Evolutionary conservation across 2,888 invertebrate species (phyloP).

Genomic region (Caenorhabditis wallacei): DNA sequence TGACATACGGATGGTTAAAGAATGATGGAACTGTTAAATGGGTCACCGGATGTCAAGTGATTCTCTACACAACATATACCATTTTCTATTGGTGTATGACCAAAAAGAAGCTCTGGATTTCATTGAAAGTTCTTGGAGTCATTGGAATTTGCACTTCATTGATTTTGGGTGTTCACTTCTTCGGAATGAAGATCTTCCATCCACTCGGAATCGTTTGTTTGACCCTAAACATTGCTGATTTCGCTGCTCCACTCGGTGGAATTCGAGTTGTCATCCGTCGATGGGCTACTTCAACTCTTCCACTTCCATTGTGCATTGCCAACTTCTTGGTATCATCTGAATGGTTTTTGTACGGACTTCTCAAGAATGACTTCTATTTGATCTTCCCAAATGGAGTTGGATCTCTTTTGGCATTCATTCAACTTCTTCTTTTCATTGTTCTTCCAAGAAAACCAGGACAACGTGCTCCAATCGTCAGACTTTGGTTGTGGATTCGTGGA

Average conservation of each 20-base stretch:
- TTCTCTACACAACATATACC: conserved; percentile 80
- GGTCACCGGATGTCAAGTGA: conserved; percentile 81
- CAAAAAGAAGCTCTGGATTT: conserved; percentile 82
- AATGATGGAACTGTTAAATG: conserved; percentile 80
- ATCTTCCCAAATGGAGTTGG: conserved; percentile 91
- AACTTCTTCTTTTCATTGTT: conserved; percentile 89
- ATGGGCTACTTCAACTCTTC: conserved; percentile 91
- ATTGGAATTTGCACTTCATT: conserved; percentile 74
- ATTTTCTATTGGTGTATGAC: conserved; percentile 83
- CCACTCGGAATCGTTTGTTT: conserved; percentile 87
- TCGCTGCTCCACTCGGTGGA: conserved; percentile 91
- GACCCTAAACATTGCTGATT: conserved; percentile 89
- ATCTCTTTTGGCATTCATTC: conserved; percentile 88
- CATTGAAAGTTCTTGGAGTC: conserved; percentile 78
- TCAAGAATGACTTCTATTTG: conserved; percentile 89
- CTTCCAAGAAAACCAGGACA: conserved; percentile 86
- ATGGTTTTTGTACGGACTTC: conserved; percentile 91
- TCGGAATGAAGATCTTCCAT: conserved; percentile 81
- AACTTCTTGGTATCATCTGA: conserved; percentile 91
- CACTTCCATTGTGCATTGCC: conserved; percentile 92
- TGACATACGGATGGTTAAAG: conserved; percentile 82
- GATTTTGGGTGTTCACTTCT: conserved; percentile 76
- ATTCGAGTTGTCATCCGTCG: conserved; percentile 89
- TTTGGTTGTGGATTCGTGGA: conserved; percentile 71
- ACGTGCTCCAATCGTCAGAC: conserved; percentile 75